Conservation (phyloP, 2,888 invertebrate species). For the Polymixis lichenea region DNA sequence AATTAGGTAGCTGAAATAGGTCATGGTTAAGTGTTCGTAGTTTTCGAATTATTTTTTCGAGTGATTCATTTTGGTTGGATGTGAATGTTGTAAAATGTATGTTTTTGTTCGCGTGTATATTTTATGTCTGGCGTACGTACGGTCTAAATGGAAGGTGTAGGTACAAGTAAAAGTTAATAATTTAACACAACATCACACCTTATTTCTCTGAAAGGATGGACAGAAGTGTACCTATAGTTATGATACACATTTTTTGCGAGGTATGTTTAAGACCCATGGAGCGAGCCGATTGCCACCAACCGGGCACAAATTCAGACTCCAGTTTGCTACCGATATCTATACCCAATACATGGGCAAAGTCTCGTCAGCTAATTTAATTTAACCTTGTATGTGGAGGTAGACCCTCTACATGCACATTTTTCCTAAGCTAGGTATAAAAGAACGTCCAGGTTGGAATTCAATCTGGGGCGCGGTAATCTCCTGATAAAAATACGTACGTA, state of each 20-base stretch:
- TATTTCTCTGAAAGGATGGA: no score
- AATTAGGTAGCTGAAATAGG: constrained; percentile 28
- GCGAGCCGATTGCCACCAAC: no score
- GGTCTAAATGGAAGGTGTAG: background rate
- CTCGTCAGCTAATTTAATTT: no score
- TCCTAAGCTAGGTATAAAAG: background rate
- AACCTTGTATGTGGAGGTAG: no score
- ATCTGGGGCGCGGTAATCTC: no score
- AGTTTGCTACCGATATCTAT: no score
- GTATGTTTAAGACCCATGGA: no score
- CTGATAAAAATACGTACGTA: constrained; percentile 8
- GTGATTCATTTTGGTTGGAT: background rate
- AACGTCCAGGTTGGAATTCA: constrained; percentile 5
- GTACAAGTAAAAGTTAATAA: background rate
- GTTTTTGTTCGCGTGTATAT: background rate
- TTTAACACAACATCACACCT: no score
- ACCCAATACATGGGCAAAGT: no score
- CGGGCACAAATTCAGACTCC: no score
- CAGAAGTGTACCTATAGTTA: no score
- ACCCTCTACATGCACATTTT: background rate
- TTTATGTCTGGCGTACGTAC: background rate
- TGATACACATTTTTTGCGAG: no score
- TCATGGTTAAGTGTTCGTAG: constrained; percentile 7
- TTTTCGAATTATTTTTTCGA: background rate
- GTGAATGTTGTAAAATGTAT: background rate